These are phyloP conservation scores for Bovichtus variegatus DNA, from an alignment of 2,797 vertebrate species.

Conservation along the genomic window DNA sequence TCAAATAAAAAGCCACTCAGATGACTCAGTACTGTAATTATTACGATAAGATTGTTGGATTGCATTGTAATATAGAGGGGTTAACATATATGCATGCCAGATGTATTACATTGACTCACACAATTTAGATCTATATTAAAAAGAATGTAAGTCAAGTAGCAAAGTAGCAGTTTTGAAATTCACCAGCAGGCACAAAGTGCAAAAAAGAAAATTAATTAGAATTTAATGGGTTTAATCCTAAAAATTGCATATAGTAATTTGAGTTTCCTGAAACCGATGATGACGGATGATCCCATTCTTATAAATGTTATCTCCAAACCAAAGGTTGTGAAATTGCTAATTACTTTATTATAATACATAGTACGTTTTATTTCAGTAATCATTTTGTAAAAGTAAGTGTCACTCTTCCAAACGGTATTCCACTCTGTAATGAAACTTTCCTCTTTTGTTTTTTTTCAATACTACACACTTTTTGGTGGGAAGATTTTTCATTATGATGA, in stretches of 20 bases:
- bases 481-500: constrained; percentile 77
- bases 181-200: constrained; percentile 14
- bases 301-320: constrained; percentile 35
- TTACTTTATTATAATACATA: constrained; percentile 40
- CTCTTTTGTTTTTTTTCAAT: constrained; percentile 53
- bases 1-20: not conserved
- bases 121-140: constrained; percentile 9
- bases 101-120: not conserved
- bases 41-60: not conserved
- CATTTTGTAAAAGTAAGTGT: constrained; percentile 45
- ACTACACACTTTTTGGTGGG: constrained; percentile 54
- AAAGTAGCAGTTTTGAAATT: too few species aligned
- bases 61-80: not conserved
- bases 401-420: constrained; percentile 50
- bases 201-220: constrained; percentile 2
- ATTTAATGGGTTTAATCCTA: not conserved
- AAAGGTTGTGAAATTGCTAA: constrained; percentile 34
- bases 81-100: not conserved
- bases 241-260: constrained; percentile 18
- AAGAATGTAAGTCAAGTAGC: constrained; percentile 1
- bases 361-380: constrained; percentile 36
- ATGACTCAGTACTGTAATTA: not conserved
- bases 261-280: constrained; percentile 22
- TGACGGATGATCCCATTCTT: constrained; percentile 34
- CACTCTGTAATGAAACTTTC: constrained; percentile 56